Conservation (phyloP, 2,797 vertebrate genomes). For the Sebastes itinus region DNA sequence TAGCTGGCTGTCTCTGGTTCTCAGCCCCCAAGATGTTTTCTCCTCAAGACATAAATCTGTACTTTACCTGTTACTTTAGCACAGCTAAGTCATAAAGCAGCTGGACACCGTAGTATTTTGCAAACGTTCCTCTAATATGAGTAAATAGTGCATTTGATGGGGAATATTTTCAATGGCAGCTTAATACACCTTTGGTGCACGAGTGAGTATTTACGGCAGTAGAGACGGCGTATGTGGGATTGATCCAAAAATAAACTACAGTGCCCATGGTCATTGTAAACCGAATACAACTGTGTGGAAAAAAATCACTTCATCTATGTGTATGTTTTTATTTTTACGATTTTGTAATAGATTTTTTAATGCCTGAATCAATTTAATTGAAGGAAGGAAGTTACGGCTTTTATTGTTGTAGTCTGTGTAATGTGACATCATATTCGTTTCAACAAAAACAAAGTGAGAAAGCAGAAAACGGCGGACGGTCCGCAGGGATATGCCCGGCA, state of each 20-base stretch:
- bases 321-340: accelerated
- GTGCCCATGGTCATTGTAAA: neutral
- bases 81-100: neutral
- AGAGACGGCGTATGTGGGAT: neutral
- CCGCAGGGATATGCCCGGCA: no score
- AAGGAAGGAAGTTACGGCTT: no score
- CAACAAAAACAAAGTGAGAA: no score
- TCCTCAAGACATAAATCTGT: neutral
- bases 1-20: neutral
- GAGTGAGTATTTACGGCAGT: neutral
- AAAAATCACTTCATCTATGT: no score
- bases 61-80: neutral
- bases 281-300: neutral
- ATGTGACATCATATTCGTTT: no score
- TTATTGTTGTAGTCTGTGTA: no score
- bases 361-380: neutral
- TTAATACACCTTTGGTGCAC: neutral
- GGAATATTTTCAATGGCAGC: neutral
- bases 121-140: neutral
- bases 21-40: neutral
- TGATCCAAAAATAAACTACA: neutral
- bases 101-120: neutral
- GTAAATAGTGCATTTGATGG: neutral
- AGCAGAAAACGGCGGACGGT: no score
- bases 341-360: neutral